A percentile compares a stretch with the other conserved stretches of the same genome.
Evolutionary conservation across 2,113 vertebrate species (phyloP).

Genomic region (Pimephales promelas): DNA sequence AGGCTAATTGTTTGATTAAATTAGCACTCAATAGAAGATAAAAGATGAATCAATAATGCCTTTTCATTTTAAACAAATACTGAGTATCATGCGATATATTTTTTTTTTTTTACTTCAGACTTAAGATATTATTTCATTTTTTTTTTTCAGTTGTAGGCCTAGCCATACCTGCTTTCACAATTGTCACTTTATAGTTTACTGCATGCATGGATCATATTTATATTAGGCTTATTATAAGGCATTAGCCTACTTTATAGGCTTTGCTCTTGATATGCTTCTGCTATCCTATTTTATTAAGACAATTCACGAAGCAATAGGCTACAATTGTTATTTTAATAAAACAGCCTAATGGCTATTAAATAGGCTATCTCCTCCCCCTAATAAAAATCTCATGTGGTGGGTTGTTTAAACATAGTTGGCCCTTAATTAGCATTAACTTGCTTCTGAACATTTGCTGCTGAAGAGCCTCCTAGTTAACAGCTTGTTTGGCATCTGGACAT

Average conservation of each 20-base stretch:
- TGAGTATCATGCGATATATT: background rate
- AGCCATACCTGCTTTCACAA: background rate
- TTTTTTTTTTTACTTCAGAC: background rate
- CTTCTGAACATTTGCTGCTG: slow-evolving; percentile 41
- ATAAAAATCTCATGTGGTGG: slow-evolving; percentile 29
- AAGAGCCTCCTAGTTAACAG: background rate
- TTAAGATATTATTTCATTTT: background rate
- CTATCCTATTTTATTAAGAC: background rate
- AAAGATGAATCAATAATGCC: background rate
- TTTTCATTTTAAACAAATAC: background rate
- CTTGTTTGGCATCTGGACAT: background rate
- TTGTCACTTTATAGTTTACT: background rate
- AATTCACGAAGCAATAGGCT: background rate
- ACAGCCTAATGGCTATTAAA: slow-evolving; percentile 30
- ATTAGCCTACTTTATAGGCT: too few species aligned
- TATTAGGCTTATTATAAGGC: background rate
- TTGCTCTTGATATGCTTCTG: background rate
- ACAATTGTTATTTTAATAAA: slow-evolving; percentile 30
- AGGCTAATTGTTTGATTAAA: background rate
- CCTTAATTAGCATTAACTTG: background rate
- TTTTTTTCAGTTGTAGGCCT: background rate
- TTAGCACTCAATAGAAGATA: background rate
- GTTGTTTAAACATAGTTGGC: slow-evolving; percentile 25
- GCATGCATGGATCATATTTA: background rate
- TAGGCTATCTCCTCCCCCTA: slow-evolving; percentile 27